Conservation (phyloP, 2,888 invertebrate genomes). For the Salpingus planirostris region DNA sequence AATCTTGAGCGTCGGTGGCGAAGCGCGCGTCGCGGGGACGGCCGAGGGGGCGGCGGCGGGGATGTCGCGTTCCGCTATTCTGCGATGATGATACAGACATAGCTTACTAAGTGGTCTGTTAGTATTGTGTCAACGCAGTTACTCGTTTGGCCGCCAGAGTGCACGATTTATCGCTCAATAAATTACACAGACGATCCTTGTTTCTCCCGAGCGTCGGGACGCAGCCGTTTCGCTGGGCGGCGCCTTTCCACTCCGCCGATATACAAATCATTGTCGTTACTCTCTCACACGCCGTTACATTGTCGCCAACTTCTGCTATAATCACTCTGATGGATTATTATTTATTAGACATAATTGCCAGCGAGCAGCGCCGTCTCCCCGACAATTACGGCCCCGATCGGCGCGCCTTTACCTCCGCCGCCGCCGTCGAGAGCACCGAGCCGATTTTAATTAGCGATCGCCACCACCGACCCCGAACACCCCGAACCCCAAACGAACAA, state of each 20-base stretch:
- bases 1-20: constrained; percentile 18
- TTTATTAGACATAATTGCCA: constrained; percentile 30
- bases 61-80: constrained; percentile 25
- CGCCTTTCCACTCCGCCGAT: constrained; percentile 29
- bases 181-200: constrained; percentile 38
- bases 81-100: constrained; percentile 28
- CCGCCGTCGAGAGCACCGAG: too few species aligned
- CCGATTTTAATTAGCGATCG: too few species aligned
- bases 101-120: constrained; percentile 41
- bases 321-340: constrained; percentile 36
- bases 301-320: constrained; percentile 35
- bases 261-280: constrained; percentile 36
- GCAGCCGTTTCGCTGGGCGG: constrained; percentile 17
- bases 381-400: too few species aligned
- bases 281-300: constrained; percentile 22
- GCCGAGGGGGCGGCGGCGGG: constrained; percentile 7
- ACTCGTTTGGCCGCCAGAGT: constrained; percentile 41
- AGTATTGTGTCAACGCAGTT: constrained; percentile 43
- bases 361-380: too few species aligned
- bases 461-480: too few species aligned
- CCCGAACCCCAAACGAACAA: too few species aligned
- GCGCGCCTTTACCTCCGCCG: too few species aligned
- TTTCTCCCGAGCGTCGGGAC: constrained; percentile 27
- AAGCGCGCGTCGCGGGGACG: constrained; percentile 12
- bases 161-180: constrained; percentile 44